Percentiles rank a stretch among this genome's conserved stretches.
Conservation (phyloP, 2,797 vertebrate genomes). For the Knipowitschia caucasica region DNA sequence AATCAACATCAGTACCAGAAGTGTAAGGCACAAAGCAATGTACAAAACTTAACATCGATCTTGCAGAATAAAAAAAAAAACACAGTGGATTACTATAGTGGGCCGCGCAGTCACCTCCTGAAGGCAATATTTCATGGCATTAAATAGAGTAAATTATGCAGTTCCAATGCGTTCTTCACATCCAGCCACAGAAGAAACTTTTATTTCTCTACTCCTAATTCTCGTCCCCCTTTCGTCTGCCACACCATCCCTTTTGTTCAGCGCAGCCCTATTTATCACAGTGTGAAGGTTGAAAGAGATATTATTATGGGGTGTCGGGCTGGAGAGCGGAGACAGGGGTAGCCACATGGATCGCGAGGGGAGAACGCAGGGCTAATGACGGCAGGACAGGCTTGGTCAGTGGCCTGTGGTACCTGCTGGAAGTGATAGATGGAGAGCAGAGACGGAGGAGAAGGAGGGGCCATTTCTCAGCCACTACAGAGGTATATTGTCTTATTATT, state of each 20-base stretch:
- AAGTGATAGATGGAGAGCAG: slow-evolving; percentile 97
- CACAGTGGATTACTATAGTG: neutral
- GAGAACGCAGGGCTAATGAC: slow-evolving; percentile 97
- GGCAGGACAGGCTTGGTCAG: slow-evolving; percentile 99
- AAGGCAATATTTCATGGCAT: slow-evolving; percentile 6
- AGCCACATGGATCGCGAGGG: slow-evolving; percentile 99
- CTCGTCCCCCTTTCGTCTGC: slow-evolving; percentile 31
- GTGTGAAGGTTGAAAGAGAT: slow-evolving; percentile 99
- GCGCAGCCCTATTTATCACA: slow-evolving; percentile 98
- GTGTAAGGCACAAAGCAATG: neutral
- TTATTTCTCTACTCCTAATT: slow-evolving; percentile 29
- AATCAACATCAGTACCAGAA: neutral
- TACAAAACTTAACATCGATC: neutral
- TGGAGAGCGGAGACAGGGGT: slow-evolving; percentile 99
- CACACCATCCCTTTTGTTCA: slow-evolving; percentile 88
- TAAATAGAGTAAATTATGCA: slow-evolving; percentile 5
- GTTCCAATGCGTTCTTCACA: slow-evolving; percentile 5
- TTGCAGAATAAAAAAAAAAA: neutral
- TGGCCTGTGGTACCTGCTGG: slow-evolving; percentile 93
- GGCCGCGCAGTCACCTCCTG: slow-evolving; percentile 1
- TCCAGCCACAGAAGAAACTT: slow-evolving; percentile 4
- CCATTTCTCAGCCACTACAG: slow-evolving; percentile 35
- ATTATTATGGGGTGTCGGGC: slow-evolving; percentile 94
- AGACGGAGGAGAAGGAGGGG: slow-evolving; percentile 21
- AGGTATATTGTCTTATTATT: slow-evolving; percentile 55